Evolutionary conservation across 2,113 vertebrate species (phyloP), one percentile per base, ranked within the genome.

Genomic region (Heterocephalus glaber): DNA sequence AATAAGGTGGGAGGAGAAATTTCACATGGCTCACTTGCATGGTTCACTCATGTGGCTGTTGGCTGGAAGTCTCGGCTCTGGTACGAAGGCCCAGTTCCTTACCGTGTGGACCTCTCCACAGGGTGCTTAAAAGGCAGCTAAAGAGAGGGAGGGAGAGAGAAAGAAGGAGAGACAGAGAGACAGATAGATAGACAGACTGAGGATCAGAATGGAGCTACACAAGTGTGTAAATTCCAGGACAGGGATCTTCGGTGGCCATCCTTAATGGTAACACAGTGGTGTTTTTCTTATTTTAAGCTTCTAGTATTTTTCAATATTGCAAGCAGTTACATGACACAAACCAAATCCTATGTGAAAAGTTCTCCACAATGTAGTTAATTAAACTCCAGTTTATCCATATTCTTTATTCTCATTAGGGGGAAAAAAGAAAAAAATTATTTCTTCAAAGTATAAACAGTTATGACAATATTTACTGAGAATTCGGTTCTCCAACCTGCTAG

Each of bases 401-500:
- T 95, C 41, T 93, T 92, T 26, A 74, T 90, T 96, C 44, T 94
- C 79, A 81, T 76, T 86, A 33, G 30, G 60, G 54, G 10, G 7
- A 54, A 44, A 65, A 63, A 52, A 13, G 10, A 3, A n/a, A 60
- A 68, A 72, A 86, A 24, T 77, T 1, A 44, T 88, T 95, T 86
- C 33, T 95, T 97, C 68, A 90, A 91, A 77, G 22, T 70, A 95
- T 58, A 95, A 95, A 83, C n/a, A 89, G 70, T 91, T 74, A 91
- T 41, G 58, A 93, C 85, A 97, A 66, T 94, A 95, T 97, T 97
- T 93, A 90, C 86, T 76, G 58, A 96, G 86, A 96, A 94, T 89
- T 95, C 24, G 77, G 20, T 90, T 97, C 66, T 95, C 49, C 90
- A 92, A 76, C 66, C 74, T 93, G 86, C 66, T 83, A 95, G 19